Evolutionary conservation across 2,888 invertebrate genomes (phyloP).

Genomic region (Watsonalla cultraria): DNA sequence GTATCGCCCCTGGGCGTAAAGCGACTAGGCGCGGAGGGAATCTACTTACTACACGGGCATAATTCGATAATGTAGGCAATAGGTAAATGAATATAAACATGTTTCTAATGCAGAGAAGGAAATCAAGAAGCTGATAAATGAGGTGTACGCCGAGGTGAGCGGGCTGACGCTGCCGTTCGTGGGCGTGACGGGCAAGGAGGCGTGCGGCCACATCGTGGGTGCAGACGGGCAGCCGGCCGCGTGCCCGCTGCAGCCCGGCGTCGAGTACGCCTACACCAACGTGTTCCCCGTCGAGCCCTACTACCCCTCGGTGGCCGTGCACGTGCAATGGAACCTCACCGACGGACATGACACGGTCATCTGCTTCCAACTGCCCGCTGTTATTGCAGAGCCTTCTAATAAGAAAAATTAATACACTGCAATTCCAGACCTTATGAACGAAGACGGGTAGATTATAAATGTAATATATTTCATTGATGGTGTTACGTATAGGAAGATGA

Average conservation of each 20-base stretch:
- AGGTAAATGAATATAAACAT: not conserved
- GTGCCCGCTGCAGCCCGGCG: slow-evolving; percentile 82
- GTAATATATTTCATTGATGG: too few relatives aligned
- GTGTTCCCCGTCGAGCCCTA: slow-evolving; percentile 64
- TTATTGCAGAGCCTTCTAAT: not conserved
- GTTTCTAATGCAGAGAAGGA: slow-evolving; percentile 55
- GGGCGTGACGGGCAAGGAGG: slow-evolving; percentile 83
- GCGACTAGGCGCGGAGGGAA: too few relatives aligned
- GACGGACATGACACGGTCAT: slow-evolving; percentile 65
- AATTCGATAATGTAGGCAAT: too few relatives aligned
- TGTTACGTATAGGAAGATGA: too few relatives aligned
- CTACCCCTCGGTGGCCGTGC: slow-evolving; percentile 67
- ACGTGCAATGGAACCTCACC: slow-evolving; percentile 80
- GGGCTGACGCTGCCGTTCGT: slow-evolving; percentile 83
- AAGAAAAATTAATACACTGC: not conserved
- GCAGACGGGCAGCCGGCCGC: slow-evolving; percentile 66
- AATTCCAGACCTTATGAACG: too few relatives aligned
- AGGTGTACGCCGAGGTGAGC: slow-evolving; percentile 70
- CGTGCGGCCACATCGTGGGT: slow-evolving; percentile 73
- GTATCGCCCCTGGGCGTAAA: too few relatives aligned
- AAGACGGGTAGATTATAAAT: too few relatives aligned
- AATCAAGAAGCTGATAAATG: slow-evolving; percentile 69
- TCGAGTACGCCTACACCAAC: slow-evolving; percentile 83
- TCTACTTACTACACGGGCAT: too few relatives aligned
- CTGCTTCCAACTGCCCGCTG: slow-evolving; percentile 83